These are phyloP conservation scores for Halcyon malimbica DNA, from an alignment of 2,113 vertebrate genomes.

Conservation along the genomic window DNA sequence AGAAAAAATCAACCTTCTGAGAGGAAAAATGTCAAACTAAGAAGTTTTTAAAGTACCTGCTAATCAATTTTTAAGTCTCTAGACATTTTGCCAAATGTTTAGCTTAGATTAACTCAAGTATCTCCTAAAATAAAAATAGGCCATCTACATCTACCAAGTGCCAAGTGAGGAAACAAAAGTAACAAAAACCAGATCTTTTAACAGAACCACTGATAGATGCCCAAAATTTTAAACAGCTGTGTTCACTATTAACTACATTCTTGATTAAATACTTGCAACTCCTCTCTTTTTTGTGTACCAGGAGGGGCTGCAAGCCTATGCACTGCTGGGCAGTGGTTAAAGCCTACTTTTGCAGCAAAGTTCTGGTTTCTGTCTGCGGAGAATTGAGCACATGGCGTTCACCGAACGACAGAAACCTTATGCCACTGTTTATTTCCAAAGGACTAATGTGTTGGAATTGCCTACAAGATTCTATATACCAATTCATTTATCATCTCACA, in stretches of 20 bases:
- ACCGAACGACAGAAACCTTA: not conserved
- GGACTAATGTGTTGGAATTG: not conserved
- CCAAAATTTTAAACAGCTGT: not conserved
- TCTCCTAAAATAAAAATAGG: not conserved
- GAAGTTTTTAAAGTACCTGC: not conserved
- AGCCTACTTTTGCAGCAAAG: not conserved
- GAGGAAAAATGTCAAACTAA: not conserved
- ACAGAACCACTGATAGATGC: not conserved
- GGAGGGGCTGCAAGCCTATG: not conserved
- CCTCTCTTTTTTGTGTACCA: not conserved
- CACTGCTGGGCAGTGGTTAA: not conserved
- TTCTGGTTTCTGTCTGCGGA: not conserved
- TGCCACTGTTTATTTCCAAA: not conserved
- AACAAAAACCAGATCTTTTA: not conserved
- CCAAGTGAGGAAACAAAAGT: not conserved
- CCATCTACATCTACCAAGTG: not conserved
- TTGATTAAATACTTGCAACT: not conserved
- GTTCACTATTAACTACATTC: not conserved
- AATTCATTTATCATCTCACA: not conserved
- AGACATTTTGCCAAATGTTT: not conserved
- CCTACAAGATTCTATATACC: not conserved
- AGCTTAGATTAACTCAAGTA: not conserved
- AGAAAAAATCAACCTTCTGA: not conserved
- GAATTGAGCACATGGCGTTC: not conserved
- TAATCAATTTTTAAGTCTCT: not conserved